Evolutionary conservation across 2,797 vertebrate genomes (phyloP), one percentile per base, ranked within the genome.

Genomic region (Tolypeutes matacus): DNA sequence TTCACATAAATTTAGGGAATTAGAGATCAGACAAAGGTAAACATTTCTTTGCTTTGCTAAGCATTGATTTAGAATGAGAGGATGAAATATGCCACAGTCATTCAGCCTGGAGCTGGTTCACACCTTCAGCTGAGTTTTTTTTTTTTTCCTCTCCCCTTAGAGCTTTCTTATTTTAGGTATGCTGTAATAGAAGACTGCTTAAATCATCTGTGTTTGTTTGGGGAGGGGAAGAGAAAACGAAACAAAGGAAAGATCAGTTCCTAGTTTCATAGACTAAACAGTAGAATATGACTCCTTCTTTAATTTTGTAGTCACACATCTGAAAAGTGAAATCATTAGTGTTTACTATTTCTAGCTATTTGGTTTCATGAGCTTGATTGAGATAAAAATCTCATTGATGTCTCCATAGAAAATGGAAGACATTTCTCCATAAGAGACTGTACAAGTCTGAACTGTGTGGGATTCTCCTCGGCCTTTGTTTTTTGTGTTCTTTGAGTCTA

Each of bases 1-100:
- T 98, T 98, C 97, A 98, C 98, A 98, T 98, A 98, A 97, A 98
- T 98, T 98, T 95, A 96, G 96, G 96, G 98, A 98, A 98, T 98
- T 98, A 98, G 97, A 95, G 95, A 98, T 98, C 97, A 96, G 98
- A 97, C 97, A 95, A 98, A 98, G 96, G 98, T 98, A 98, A 98
- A 98, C 97, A 98, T 97, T 97, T 98, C 97, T 67, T 80, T 96
- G 97, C 98, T 98, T 97, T 97, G 97, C 96, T 98, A 97, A 97
- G 89, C 86, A 78, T 94, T 97, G 98, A 98, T 98, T 98, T 98
- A 96, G 96, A 98, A 98, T 93, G 97, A 98, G 96, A 83, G 82
- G 95, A 96, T 97, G 96, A 97, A 98, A 98, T 96, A 93, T 18
- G 82, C 96, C 93, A 93, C 83, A 88, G 86, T 89, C 84, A 23